Base-by-base conservation (phyloP, 2,888 invertebrate genomes). In the Galerucella nymphaeae region DNA sequence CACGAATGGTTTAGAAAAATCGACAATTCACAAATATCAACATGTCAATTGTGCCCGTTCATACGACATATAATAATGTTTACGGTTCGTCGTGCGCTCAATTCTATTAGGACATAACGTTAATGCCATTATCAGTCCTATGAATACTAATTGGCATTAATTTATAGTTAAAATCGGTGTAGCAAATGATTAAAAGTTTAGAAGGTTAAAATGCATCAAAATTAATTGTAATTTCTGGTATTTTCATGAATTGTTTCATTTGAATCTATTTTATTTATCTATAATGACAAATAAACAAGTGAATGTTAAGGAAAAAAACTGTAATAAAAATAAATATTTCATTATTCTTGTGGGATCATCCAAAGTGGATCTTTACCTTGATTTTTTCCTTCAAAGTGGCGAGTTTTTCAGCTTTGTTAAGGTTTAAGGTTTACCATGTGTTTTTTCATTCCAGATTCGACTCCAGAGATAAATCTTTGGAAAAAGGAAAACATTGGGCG, bases 401-500 rank as follows among this genome's bases (percentile, higher is more conserved):
- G 30, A 38, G 6, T 38, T 38, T 38, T n/a, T n/a, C n/a, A n/a
- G n/a, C n/a, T n/a, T n/a, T n/a, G n/a, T n/a, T n/a, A n/a, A n/a
- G n/a, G n/a, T n/a, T n/a, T n/a, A n/a, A 11, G 3, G 14, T 20
- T 8, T 0, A n/a, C n/a, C n/a, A n/a, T 50, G 16, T 61, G 55
- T 66, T 63, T 76, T 63, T 76, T 79, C 78, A 72, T 86, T 84
- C 0, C 88, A 94, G 94, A 81, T 93, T 93, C 83, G 87, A 96
- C 87, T 92, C 93, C 70, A 89, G 96, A 75, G 93, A 93, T 14
- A 91, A 92, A 58, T 88, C 90, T 50, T 89, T 92, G 76, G 91
- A 91, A 48, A 91, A 93, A 82, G 94, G 94, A 13, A 93, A 92
- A 85, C 92, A 94, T 79, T 96, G 96, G 95, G 93, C 94, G 20